These are phyloP conservation scores for Drosophila vallismaia DNA, from an alignment of 2,888 invertebrate genomes.

Conservation along the genomic window DNA sequence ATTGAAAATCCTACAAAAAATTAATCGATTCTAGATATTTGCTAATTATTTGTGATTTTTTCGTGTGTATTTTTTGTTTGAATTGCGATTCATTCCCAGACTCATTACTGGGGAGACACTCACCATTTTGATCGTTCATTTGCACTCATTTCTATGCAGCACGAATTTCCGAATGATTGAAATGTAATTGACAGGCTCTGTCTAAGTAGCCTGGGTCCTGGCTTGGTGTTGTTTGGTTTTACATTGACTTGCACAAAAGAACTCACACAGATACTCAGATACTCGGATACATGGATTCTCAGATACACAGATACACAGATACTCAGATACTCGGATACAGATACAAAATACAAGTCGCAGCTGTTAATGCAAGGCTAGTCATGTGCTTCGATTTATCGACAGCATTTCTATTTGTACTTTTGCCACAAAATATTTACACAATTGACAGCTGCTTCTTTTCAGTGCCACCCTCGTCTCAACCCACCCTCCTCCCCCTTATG, in stretches of 20 bases:
- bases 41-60: no score
- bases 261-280: not conserved
- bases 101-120: not conserved
- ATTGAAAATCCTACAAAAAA: no score
- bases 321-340: not conserved
- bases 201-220: slow-evolving; percentile 23
- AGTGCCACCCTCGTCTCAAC: not conserved
- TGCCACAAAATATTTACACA: slow-evolving; percentile 77
- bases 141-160: slow-evolving; percentile 26
- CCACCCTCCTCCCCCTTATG: slow-evolving; percentile 7
- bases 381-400: slow-evolving; percentile 76
- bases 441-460: slow-evolving; percentile 66
- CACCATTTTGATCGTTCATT: slow-evolving; percentile 19
- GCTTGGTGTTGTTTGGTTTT: slow-evolving; percentile 10
- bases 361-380: slow-evolving; percentile 67
- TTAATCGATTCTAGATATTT: no score
- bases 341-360: slow-evolving; percentile 51
- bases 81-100: no score
- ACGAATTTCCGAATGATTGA: slow-evolving; percentile 41
- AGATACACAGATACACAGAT: not conserved
- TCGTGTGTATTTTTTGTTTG: no score
- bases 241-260: slow-evolving; percentile 2
- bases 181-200: slow-evolving; percentile 44
- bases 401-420: slow-evolving; percentile 70
- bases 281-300: not conserved